A percentile compares a stretch with the other conserved stretches of the same genome.
phyloP scores from a whole-genome alignment of 2,113 vertebrate genomes.

The Lipotes vexillifer region DNA sequence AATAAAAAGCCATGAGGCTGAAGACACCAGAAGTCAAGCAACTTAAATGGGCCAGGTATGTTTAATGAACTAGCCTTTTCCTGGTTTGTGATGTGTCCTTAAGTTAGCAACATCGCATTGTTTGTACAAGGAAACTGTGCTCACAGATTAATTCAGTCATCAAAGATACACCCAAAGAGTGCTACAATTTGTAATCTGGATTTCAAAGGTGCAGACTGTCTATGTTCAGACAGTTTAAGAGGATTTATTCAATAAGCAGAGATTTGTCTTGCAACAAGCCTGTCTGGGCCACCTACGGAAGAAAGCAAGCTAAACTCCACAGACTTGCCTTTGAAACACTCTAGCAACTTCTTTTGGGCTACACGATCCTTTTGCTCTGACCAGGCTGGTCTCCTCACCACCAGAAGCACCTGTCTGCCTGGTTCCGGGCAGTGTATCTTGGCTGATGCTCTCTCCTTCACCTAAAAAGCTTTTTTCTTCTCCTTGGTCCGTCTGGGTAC shows the following conservation, averaged over 20 bases:
- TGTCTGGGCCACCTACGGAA: conserved; percentile 61
- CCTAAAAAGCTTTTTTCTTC: neutral
- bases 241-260: conserved; percentile 72
- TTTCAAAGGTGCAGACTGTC: conserved; percentile 63
- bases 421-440: neutral
- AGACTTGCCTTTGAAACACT: neutral
- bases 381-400: neutral
- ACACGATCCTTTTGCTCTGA: neutral
- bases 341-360: neutral
- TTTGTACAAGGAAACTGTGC: neutral
- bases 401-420: neutral
- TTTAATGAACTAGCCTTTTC: neutral
- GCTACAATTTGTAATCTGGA: conserved; percentile 52
- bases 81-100: neutral
- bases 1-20: neutral
- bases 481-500: neutral
- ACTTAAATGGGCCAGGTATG: neutral
- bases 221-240: conserved; percentile 71
- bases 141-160: neutral
- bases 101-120: neutral
- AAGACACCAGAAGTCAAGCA: neutral
- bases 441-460: neutral
- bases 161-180: neutral
- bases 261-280: conserved; percentile 71
- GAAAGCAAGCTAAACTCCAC: conserved; percentile 9